A percentile compares a stretch with the other conserved stretches of the same genome.
phyloP scores from a whole-genome alignment of 2,888 invertebrate species.

The Andrena hattorfiana region DNA sequence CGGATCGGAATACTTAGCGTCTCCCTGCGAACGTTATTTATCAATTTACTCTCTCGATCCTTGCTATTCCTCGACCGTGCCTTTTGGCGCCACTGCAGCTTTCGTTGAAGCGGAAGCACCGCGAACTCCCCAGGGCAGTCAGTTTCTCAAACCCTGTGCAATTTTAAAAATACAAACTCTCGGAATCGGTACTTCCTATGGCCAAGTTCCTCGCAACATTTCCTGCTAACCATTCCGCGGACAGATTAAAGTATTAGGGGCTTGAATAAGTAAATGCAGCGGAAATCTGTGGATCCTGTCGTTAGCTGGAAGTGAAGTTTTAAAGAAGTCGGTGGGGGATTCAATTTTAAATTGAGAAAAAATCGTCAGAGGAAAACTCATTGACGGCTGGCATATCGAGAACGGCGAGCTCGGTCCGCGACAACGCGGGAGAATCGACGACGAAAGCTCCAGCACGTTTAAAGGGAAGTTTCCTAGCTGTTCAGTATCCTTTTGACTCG shows the following conservation, averaged over 20 bases:
- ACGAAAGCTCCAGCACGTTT: too few relatives aligned
- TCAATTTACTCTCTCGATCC: not conserved
- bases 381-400: too few relatives aligned
- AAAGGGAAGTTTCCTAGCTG: too few relatives aligned
- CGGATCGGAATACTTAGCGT: not conserved
- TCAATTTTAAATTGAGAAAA: not conserved
- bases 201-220: constrained; percentile 31
- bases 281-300: constrained; percentile 3
- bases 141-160: constrained; percentile 32
- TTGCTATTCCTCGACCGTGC: too few relatives aligned
- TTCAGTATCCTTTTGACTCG: too few relatives aligned
- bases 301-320: not conserved
- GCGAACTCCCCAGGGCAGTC: constrained; percentile 25
- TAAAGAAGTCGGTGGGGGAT: not conserved
- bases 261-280: constrained; percentile 34
- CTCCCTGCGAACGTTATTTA: not conserved
- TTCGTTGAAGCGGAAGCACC: not conserved
- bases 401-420: too few relatives aligned
- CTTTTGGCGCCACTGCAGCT: not conserved
- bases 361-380: too few relatives aligned
- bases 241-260: constrained; percentile 27
- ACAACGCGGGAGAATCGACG: too few relatives aligned
- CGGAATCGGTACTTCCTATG: not conserved
- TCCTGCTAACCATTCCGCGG: constrained; percentile 26
- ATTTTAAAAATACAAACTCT: constrained; percentile 38